A percentile compares a stretch with the other conserved stretches of the same genome.
Evolutionary conservation across 2,888 invertebrate species (phyloP).

Genomic region (Lepidocyrtoides sp.): DNA sequence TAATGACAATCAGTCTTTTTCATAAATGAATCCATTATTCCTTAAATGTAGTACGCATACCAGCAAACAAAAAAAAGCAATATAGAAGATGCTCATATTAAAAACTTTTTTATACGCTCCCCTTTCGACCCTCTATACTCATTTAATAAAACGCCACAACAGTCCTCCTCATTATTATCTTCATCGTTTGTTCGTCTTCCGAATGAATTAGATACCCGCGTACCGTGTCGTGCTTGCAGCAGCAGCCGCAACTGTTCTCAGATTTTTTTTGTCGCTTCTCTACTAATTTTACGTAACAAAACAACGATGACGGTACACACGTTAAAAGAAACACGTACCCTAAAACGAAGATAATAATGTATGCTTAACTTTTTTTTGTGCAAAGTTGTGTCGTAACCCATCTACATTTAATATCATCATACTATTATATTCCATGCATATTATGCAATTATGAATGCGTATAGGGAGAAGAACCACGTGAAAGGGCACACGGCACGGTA

Average conservation of each 20-base stretch:
- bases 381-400: constrained; percentile 48
- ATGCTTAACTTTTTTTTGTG: constrained; percentile 7
- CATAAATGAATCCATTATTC: constrained; percentile 23
- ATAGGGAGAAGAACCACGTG: background rate
- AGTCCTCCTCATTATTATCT: constrained; percentile 15
- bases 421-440: background rate
- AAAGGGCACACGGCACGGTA: constrained; percentile 51
- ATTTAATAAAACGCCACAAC: constrained; percentile 49
- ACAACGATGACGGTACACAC: background rate
- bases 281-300: constrained; percentile 41
- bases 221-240: background rate
- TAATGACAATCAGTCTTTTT: constrained; percentile 11
- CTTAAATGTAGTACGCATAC: background rate
- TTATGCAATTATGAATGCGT: background rate
- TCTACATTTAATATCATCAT: background rate
- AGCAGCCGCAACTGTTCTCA: constrained; percentile 30
- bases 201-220: constrained; percentile 14
- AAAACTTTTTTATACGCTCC: constrained; percentile 39
- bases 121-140: constrained; percentile 55
- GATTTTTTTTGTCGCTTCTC: constrained; percentile 31
- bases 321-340: background rate
- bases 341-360: background rate
- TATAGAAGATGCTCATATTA: background rate
- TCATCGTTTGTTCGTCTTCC: background rate
- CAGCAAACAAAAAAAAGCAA: constrained; percentile 3